Percentiles rank a stretch among this genome's conserved stretches.
Conservation (phyloP, 2,888 invertebrate species). For the Orthosia gracilis region DNA sequence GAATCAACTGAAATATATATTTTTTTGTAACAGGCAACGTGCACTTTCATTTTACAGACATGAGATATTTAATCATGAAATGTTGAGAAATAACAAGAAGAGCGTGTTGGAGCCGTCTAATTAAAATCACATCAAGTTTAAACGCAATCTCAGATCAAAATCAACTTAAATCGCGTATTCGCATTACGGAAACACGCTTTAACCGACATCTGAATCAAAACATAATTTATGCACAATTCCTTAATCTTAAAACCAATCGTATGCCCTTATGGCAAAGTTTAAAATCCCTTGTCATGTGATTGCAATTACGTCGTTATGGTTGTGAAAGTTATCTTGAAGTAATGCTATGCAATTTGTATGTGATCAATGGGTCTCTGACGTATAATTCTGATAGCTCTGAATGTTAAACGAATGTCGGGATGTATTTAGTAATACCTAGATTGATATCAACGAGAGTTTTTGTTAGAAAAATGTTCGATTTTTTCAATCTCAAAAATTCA, state of each 20-base stretch:
- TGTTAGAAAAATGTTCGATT: neutral
- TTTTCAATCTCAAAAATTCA: too few species aligned
- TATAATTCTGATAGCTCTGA: conserved; percentile 23
- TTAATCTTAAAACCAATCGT: neutral
- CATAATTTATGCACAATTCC: neutral
- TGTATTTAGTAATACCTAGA: neutral
- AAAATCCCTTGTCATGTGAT: conserved; percentile 2
- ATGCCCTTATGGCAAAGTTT: neutral
- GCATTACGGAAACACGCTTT: conserved; percentile 37
- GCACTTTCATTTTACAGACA: neutral
- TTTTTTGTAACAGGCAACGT: too few species aligned
- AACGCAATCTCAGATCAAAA: conserved; percentile 43
- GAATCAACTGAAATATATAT: too few species aligned
- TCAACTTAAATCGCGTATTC: conserved; percentile 30
- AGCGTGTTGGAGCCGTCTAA: neutral
- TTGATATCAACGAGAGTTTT: neutral
- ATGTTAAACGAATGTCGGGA: conserved; percentile 17
- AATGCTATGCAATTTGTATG: conserved; percentile 63
- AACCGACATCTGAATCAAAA: conserved; percentile 4
- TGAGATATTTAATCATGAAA: neutral
- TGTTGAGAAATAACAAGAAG: conserved; percentile 6
- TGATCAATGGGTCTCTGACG: conserved; percentile 52
- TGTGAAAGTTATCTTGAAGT: conserved; percentile 19
- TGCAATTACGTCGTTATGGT: conserved; percentile 21
- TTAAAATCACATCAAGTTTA: conserved; percentile 43